A percentile compares a stretch with the other conserved stretches of the same genome.
These are phyloP conservation scores for Astyanax mexicanus DNA, from an alignment of 2,797 vertebrate genomes.

Conservation along the genomic window DNA sequence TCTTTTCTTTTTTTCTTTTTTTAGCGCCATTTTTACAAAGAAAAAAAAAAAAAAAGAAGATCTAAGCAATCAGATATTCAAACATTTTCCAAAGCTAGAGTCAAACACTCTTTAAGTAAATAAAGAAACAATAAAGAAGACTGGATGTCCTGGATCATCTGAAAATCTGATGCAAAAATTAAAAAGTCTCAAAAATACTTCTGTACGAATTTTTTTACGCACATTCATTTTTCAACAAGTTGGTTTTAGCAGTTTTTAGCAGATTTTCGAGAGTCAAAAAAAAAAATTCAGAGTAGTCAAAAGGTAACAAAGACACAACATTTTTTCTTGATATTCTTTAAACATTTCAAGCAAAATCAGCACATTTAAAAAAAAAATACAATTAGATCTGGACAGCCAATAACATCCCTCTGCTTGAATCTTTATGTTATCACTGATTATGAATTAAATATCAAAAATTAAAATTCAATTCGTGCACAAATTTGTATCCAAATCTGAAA, in stretches of 20 bases:
- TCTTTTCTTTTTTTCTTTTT: conserved; percentile 29
- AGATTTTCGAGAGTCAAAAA: conserved; percentile 31
- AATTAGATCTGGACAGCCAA: conserved; percentile 2
- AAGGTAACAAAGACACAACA: conserved; percentile 1
- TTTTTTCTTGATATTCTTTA: background rate
- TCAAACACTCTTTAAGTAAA: conserved; percentile 21
- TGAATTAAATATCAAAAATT: no score
- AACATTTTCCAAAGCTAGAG: conserved; percentile 29
- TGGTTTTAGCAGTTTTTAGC: background rate
- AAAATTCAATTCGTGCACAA: no score
- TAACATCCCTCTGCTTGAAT: conserved; percentile 1
- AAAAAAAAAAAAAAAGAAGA: conserved; percentile 70
- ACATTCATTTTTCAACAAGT: background rate
- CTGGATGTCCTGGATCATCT: conserved; percentile 2
- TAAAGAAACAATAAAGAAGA: conserved; percentile 18
- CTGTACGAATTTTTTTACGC: conserved; percentile 54
- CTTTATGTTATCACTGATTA: no score
- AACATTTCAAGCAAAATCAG: conserved; percentile 12
- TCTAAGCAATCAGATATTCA: conserved; percentile 46
- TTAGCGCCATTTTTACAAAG: conserved; percentile 63
- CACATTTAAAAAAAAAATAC: background rate
- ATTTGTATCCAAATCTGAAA: no score
- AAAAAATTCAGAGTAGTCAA: conserved; percentile 13
- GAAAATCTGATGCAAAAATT: conserved; percentile 65
- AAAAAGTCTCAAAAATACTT: conserved; percentile 68